These are phyloP conservation scores for Zaprionus gabonicus DNA, from an alignment of 1,140 invertebrate species.

Conservation along the genomic window DNA sequence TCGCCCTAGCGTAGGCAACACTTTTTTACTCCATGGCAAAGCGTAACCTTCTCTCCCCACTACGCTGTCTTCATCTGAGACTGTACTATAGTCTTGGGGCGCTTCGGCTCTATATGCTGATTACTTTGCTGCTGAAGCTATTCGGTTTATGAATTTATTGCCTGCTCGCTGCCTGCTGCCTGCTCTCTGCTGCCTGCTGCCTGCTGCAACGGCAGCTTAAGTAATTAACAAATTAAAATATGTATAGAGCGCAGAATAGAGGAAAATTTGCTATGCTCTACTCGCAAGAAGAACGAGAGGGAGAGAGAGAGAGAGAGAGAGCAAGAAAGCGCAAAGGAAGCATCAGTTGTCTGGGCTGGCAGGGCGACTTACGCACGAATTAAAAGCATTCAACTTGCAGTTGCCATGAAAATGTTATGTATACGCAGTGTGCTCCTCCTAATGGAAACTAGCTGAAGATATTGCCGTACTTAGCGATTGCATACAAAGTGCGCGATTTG, in stretches of 20 bases:
- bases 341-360: slow-evolving; percentile 2
- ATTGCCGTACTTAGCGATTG: slow-evolving; percentile 15
- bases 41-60: not conserved
- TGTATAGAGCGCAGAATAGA: slow-evolving; percentile 47
- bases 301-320: not conserved
- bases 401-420: slow-evolving; percentile 38
- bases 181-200: slow-evolving; percentile 9
- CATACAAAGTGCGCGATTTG: slow-evolving; percentile 12
- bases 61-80: slow-evolving; percentile 3
- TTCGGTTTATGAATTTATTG: slow-evolving; percentile 66
- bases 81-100: slow-evolving; percentile 10
- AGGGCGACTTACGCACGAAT: slow-evolving; percentile 8
- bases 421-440: slow-evolving; percentile 27
- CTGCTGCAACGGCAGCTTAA: slow-evolving; percentile 57
- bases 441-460: slow-evolving; percentile 29
- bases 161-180: slow-evolving; percentile 20
- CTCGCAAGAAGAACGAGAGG: no score
- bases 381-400: slow-evolving; percentile 36
- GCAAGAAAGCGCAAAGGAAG: not conserved
- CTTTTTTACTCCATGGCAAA: slow-evolving; percentile 45
- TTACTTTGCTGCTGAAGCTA: slow-evolving; percentile 59
- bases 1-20: slow-evolving; percentile 38
- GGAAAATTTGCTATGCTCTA: slow-evolving; percentile 14
- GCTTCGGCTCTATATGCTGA: slow-evolving; percentile 61
- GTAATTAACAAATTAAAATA: slow-evolving; percentile 82